Percentiles rank a stretch among this genome's conserved stretches.
Conservation (phyloP, 1,140 invertebrate species). For the Pantala flavescens region DNA sequence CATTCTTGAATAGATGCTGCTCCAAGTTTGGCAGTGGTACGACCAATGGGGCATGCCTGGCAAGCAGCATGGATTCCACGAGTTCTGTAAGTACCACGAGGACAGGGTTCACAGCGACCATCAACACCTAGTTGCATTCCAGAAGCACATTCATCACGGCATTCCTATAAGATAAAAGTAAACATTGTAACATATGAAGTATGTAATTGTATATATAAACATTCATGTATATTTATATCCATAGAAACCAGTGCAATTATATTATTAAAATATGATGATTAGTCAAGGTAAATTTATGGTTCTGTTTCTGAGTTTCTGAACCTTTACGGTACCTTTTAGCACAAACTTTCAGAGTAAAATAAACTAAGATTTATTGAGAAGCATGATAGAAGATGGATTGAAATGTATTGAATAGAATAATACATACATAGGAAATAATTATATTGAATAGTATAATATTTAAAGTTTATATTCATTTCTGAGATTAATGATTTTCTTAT, state of each 20-base stretch:
- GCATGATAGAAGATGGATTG: too few species aligned
- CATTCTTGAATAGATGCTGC: conserved; percentile 81
- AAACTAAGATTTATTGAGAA: too few species aligned
- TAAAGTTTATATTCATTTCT: too few species aligned
- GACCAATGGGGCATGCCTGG: conserved; percentile 72
- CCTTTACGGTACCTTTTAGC: too few species aligned
- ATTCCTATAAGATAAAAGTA: conserved; percentile 48
- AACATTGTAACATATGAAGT: not conserved
- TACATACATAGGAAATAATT: too few species aligned
- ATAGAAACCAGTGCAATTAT: not conserved
- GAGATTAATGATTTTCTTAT: too few species aligned
- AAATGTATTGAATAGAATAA: too few species aligned
- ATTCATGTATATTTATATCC: not conserved
- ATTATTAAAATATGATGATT: not conserved
- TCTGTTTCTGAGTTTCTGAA: too few species aligned
- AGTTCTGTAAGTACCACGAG: conserved; percentile 78
- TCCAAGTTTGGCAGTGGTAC: conserved; percentile 76
- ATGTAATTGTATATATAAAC: too few species aligned
- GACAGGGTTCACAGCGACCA: conserved; percentile 87
- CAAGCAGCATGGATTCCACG: conserved; percentile 82
- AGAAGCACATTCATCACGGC: conserved; percentile 80
- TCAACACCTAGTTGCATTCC: conserved; percentile 77
- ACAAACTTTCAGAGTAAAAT: too few species aligned
- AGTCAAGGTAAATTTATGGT: too few species aligned
- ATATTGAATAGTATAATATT: too few species aligned